Percentiles rank a stretch among this genome's conserved stretches.
Conservation (phyloP, 2,113 vertebrate species). For the Gallinago undulata region DNA sequence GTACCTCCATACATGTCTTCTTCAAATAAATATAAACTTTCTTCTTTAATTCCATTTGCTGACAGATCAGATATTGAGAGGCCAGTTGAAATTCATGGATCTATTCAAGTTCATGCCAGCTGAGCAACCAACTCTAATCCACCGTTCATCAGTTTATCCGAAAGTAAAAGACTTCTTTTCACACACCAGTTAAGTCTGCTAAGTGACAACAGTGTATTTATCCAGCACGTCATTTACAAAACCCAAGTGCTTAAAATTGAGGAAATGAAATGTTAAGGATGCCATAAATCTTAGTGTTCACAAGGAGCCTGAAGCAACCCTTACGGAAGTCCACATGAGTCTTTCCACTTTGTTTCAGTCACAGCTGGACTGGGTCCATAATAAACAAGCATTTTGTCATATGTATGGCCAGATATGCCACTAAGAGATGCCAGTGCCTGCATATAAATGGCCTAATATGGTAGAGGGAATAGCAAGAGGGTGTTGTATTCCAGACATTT, state of each 20-base stretch:
- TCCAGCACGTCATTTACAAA: conserved; percentile 33
- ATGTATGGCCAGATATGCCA: not conserved
- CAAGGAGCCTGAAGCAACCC: not conserved
- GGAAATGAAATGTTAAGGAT: conserved; percentile 63
- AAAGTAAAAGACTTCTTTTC: conserved; percentile 21
- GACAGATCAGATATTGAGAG: not conserved
- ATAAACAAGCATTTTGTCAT: conserved; percentile 32
- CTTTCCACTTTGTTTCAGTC: conserved; percentile 24
- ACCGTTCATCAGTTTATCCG: not conserved
- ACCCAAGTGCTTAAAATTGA: conserved; percentile 36
- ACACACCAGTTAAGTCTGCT: not conserved
- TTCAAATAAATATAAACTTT: not conserved
- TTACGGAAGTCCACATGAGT: not conserved
- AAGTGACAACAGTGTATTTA: conserved; percentile 47
- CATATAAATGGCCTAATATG: not conserved
- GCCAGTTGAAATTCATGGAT: not conserved
- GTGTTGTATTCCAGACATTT: not conserved
- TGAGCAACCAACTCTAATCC: not conserved
- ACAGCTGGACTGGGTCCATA: conserved; percentile 3
- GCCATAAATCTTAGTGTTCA: conserved; percentile 22
- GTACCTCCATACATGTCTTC: not conserved
- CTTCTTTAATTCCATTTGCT: not conserved
- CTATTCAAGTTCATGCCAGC: not conserved
- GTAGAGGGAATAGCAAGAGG: not conserved
- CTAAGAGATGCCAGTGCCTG: not conserved